A percentile compares a stretch with the other conserved stretches of the same genome.
Conservation (phyloP, 1,140 invertebrate genomes). For the Ips typographus region DNA sequence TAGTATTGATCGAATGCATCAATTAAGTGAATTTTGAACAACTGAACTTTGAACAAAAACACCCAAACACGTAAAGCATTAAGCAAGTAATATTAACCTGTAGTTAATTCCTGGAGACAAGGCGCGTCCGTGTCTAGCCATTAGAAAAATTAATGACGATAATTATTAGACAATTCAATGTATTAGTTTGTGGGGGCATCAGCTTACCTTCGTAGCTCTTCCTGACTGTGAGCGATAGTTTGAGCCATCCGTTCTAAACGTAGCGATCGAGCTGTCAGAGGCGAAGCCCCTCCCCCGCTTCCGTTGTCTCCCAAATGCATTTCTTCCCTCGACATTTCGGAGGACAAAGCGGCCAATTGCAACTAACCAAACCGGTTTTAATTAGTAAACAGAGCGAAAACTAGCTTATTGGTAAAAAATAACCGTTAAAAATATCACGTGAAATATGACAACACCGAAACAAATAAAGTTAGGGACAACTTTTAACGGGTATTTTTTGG, state of each 20-base stretch:
- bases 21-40: too few species aligned
- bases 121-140: conserved; percentile 44
- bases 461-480: too few species aligned
- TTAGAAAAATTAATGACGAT: conserved; percentile 7
- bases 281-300: conserved; percentile 72
- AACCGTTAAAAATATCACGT: too few species aligned
- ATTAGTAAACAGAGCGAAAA: neutral
- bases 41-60: too few species aligned
- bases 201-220: conserved; percentile 72
- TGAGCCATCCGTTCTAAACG: conserved; percentile 82
- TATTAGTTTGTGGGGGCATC: neutral
- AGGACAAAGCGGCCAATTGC: conserved; percentile 64
- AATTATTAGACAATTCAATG: neutral
- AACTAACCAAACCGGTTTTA: conserved; percentile 53
- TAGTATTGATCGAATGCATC: too few species aligned
- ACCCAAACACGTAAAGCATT: too few species aligned
- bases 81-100: conserved; percentile 44
- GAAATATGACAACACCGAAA: too few species aligned
- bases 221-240: conserved; percentile 83
- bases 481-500: too few species aligned
- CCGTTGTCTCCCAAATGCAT: conserved; percentile 69
- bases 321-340: conserved; percentile 68
- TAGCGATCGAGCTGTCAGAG: conserved; percentile 82
- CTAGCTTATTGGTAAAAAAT: neutral
- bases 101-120: conserved; percentile 46